A percentile compares a stretch with the other conserved stretches of the same genome.
Conservation (phyloP, 2,113 vertebrate genomes). For the Gambusia affinis region DNA sequence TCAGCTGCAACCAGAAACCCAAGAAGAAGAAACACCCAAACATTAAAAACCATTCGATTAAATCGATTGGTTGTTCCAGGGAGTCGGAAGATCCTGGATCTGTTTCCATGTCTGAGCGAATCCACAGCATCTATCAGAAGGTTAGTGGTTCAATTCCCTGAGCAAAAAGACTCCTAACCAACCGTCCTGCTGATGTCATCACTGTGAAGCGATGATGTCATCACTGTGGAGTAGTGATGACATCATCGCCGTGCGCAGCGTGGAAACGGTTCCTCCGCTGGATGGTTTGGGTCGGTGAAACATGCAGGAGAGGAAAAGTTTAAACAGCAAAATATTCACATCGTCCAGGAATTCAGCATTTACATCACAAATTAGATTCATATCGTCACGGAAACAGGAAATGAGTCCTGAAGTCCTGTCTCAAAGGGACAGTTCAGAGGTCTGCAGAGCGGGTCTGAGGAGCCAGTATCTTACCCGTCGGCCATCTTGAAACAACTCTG, state of each 20-base stretch:
- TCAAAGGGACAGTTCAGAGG: too few species aligned
- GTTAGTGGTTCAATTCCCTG: constrained; percentile 62
- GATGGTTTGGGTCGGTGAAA: constrained; percentile 1
- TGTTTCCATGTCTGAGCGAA: background rate
- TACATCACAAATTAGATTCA: too few species aligned
- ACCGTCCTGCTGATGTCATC: constrained; percentile 67
- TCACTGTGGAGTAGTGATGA: too few species aligned
- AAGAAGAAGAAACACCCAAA: background rate
- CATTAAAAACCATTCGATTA: constrained; percentile 6
- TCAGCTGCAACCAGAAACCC: constrained; percentile 13
- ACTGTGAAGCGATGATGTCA: constrained; percentile 40
- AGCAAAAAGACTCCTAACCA: constrained; percentile 58
- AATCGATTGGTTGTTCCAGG: constrained; percentile 50
- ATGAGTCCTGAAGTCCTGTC: too few species aligned
- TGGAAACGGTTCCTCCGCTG: too few species aligned
- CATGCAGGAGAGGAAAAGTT: constrained; percentile 61
- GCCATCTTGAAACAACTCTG: too few species aligned
- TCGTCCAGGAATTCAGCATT: too few species aligned
- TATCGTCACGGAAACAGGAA: too few species aligned
- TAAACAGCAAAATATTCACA: constrained; percentile 33
- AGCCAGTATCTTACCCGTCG: too few species aligned
- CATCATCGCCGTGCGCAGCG: too few species aligned
- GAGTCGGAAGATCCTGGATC: background rate
- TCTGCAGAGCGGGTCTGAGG: too few species aligned
- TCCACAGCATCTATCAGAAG: constrained; percentile 74